phyloP scores from a whole-genome alignment of 1,140 invertebrate genomes.

The Goniozus legneri region DNA sequence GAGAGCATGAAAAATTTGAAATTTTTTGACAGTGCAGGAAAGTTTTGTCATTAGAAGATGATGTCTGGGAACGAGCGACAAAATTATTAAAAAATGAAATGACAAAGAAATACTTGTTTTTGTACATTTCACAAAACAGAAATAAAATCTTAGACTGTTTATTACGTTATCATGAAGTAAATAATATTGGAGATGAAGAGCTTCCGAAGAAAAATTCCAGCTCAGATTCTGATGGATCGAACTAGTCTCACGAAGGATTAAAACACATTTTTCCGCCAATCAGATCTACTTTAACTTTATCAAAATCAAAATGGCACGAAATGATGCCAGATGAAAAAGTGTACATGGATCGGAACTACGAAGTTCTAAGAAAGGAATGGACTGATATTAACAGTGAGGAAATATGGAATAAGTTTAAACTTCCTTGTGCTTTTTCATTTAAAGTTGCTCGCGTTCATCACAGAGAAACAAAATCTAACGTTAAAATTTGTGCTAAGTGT shows the following conservation, averaged over 20 bases:
- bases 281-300: neutral
- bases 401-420: conserved; percentile 9
- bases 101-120: too few species aligned
- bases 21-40: too few species aligned
- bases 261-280: neutral
- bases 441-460: conserved; percentile 6
- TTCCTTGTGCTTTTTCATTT: conserved; percentile 8
- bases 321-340: neutral
- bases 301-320: neutral
- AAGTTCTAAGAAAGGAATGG: conserved; percentile 9
- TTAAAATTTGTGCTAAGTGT: conserved; percentile 9
- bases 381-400: conserved; percentile 5
- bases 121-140: neutral
- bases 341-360: conserved; percentile 3
- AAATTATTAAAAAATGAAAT: too few species aligned
- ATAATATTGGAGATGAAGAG: too few species aligned
- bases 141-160: neutral
- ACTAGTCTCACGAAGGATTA: neutral
- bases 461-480: neutral
- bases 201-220: neutral
- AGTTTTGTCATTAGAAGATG: too few species aligned
- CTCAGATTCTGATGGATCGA: neutral
- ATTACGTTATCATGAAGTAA: too few species aligned
- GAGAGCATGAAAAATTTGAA: too few species aligned
- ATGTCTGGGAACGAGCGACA: too few species aligned